Evolutionary conservation across 2,888 invertebrate genomes (phyloP).

Genomic region (Hartigia nigra): DNA sequence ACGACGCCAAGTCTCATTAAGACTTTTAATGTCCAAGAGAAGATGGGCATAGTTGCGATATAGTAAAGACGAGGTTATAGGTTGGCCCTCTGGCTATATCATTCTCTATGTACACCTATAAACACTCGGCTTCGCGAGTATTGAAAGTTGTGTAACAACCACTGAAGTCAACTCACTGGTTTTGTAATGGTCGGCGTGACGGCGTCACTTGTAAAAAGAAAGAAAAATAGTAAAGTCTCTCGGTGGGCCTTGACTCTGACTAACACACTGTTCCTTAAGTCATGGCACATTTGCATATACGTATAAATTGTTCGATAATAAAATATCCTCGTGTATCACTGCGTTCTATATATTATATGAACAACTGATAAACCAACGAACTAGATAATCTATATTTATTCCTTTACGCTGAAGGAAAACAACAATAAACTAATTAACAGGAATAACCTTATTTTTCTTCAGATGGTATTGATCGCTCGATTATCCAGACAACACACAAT

Average conservation of each 20-base stretch:
- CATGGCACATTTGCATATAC: slow-evolving; percentile 4
- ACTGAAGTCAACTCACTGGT: slow-evolving; percentile 7
- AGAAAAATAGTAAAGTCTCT: slow-evolving; percentile 2
- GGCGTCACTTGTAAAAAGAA: slow-evolving; percentile 5
- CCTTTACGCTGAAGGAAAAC: background rate
- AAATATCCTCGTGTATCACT: background rate
- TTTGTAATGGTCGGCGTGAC: background rate
- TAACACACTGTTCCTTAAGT: background rate
- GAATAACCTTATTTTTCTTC: background rate
- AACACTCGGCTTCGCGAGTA: background rate
- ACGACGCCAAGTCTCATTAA: background rate
- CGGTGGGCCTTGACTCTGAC: slow-evolving; percentile 11
- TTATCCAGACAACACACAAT: background rate
- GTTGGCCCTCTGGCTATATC: background rate
- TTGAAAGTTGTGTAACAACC: slow-evolving; percentile 9
- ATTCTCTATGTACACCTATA: background rate
- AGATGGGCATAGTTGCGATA: background rate
- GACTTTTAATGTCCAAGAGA: background rate
- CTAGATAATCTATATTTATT: background rate
- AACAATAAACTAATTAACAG: background rate
- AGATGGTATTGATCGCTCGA: background rate
- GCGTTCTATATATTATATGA: background rate
- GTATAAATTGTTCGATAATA: background rate
- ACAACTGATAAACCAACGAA: background rate
- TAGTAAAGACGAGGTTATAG: background rate